phyloP scores from a whole-genome alignment of 2,797 vertebrate genomes.

The Coilia nasus region DNA sequence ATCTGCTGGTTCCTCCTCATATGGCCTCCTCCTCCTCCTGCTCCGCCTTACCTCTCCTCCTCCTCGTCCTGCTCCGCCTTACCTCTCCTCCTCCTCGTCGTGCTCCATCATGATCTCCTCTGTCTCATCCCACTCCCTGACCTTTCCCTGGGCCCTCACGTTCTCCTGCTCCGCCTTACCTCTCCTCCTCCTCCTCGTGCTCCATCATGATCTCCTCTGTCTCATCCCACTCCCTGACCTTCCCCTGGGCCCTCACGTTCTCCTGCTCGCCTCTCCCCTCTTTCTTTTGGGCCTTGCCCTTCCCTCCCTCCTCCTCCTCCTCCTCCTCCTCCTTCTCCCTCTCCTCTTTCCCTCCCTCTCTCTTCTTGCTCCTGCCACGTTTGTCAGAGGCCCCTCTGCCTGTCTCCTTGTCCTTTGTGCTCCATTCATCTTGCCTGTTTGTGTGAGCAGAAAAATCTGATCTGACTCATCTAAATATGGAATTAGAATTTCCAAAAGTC shows the following conservation, averaged over 20 bases:
- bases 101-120: background rate
- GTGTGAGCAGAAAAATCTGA: background rate
- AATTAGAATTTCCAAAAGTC: background rate
- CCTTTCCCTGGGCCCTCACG: background rate
- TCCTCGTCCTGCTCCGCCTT: background rate
- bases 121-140: background rate
- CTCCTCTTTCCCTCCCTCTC: background rate
- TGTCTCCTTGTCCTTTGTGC: background rate
- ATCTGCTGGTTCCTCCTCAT: background rate
- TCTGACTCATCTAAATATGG: background rate
- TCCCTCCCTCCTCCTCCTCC: constrained; percentile 30
- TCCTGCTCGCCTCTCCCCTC: background rate
- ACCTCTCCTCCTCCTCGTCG: background rate
- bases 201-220: background rate
- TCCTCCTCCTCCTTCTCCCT: background rate
- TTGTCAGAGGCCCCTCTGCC: background rate
- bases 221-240: background rate
- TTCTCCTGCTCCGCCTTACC: background rate
- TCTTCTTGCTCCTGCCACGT: background rate
- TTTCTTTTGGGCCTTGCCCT: background rate
- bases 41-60: background rate
- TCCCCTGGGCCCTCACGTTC: background rate
- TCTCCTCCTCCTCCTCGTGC: background rate
- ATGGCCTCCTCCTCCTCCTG: background rate
- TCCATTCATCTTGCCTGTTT: background rate